Evolutionary conservation across 2,113 vertebrate genomes (phyloP), one percentile per base, ranked within the genome.

Genomic region (Oncorhynchus keta): DNA sequence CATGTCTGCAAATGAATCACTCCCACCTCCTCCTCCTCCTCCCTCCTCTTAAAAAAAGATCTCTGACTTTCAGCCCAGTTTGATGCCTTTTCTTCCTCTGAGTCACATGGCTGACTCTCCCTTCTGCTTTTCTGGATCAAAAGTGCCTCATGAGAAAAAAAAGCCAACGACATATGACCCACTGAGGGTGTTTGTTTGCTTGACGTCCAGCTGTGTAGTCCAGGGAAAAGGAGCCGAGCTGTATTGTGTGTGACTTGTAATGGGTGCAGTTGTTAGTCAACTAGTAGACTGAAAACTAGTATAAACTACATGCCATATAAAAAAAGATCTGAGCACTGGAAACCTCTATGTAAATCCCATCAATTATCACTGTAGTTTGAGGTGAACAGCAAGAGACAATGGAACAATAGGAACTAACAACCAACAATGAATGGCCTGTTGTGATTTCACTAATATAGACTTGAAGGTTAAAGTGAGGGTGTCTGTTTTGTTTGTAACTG

Each of bases 121-220:
- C 77, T 81, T 45, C 39, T 45, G 39, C 39, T 45, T 80, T 66
- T 67, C 79, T 67, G 32, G 35, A 73, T 86, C 79, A 83, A 84
- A 89, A 77, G 76, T 74, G 62, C 65, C 70, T 82, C 75, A 81
- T 70, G 48, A 80, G 84, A 80, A 88, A 81, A 77, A 65, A 3
- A 75, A 45, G 70, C 67, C n/a, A 80, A 66, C 72, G 75, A 83
- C 79, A 22, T 75, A 61, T 28, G 76, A 85, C 77, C 76, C 76
- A 57, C 70, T 76, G 78, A 74, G 79, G 74, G 74, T 79, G 85
- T 82, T 85, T 91, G 87, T 83, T 90, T 87, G 79, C 28, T 76
- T 82, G 83, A 84, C 67, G 11, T 73, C 75, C 92, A 91, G 88
- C 90, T 90, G 91, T 85, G 90, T 77, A 39, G 67, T 51, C 28